A percentile compares a stretch with the other conserved stretches of the same genome.
phyloP scores from a whole-genome alignment of 2,797 vertebrate genomes.

The Cuculus canorus region DNA sequence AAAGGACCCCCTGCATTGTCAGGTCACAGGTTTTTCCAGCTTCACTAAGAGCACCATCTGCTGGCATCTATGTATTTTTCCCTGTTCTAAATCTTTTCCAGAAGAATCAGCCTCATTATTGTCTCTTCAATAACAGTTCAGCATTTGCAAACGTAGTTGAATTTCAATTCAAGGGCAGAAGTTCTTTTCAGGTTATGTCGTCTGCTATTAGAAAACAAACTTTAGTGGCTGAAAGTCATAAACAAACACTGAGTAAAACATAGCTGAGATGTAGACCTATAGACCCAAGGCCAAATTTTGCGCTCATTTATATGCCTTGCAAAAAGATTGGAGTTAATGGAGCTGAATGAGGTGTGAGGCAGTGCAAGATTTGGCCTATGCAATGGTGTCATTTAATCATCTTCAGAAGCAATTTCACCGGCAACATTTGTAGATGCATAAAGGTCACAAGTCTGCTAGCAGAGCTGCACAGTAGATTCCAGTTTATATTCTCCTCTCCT shows the following conservation, averaged over 20 bases:
- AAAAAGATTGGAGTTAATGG: conserved; percentile 1
- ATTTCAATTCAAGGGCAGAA: conserved; percentile 5
- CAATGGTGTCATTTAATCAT: conserved; percentile 6
- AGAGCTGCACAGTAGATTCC: conserved; percentile 30
- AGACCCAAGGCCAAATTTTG: conserved; percentile 6
- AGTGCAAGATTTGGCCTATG: conserved; percentile 16
- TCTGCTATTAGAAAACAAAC: background rate
- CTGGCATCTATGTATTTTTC: conserved; percentile 30
- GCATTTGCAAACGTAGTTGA: background rate
- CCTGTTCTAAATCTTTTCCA: background rate
- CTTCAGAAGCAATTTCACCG: conserved; percentile 25
- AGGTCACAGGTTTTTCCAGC: background rate
- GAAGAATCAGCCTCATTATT: background rate
- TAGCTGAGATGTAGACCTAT: background rate
- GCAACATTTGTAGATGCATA: background rate
- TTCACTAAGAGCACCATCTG: conserved; percentile 57
- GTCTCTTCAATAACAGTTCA: background rate
- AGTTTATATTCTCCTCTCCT: conserved; percentile 24
- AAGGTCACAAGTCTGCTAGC: conserved; percentile 22
- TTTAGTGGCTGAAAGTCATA: conserved; percentile 1
- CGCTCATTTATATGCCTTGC: background rate
- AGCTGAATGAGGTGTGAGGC: conserved; percentile 35
- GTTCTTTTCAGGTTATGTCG: conserved; percentile 8
- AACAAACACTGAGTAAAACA: background rate
- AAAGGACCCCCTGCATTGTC: background rate